phyloP scores from a whole-genome alignment of 2,888 invertebrate genomes.

The Sclerodermus sp. region DNA sequence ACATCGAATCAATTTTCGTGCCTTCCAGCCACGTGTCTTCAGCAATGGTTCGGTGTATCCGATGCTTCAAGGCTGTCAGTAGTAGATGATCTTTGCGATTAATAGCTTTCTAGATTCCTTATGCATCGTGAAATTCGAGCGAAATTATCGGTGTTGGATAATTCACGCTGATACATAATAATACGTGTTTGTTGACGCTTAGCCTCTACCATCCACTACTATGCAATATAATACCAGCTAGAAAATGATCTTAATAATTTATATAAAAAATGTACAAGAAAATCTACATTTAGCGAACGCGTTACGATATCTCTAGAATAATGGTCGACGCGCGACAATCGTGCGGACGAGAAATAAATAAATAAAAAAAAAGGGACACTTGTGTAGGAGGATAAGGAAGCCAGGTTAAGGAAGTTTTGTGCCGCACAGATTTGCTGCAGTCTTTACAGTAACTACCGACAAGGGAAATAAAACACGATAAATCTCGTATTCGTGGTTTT shows the following conservation, averaged over 20 bases:
- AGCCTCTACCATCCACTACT: slow-evolving; percentile 27
- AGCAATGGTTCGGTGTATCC: too few species aligned
- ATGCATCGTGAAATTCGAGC: too few species aligned
- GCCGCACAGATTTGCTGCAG: neutral
- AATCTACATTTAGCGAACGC: slow-evolving; percentile 53
- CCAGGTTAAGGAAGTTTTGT: slow-evolving; percentile 2
- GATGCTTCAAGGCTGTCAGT: too few species aligned
- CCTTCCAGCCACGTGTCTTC: too few species aligned
- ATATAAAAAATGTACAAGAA: slow-evolving; percentile 55
- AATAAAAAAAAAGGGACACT: slow-evolving; percentile 24
- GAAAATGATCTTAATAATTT: slow-evolving; percentile 41
- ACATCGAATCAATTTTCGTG: too few species aligned
- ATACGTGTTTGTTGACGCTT: slow-evolving; percentile 20
- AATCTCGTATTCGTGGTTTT: neutral
- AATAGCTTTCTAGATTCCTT: too few species aligned
- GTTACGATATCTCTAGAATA: slow-evolving; percentile 40
- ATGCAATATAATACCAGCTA: slow-evolving; percentile 32
- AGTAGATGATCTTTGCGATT: too few species aligned
- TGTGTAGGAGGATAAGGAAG: slow-evolving; percentile 7
- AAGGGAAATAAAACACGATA: too few species aligned
- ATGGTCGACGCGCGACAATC: slow-evolving; percentile 37
- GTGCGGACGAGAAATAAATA: slow-evolving; percentile 37
- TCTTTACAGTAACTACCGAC: too few species aligned
- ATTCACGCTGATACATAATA: too few species aligned
- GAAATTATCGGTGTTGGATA: too few species aligned